Evolutionary conservation across 2,113 vertebrate species (phyloP), one percentile per base, ranked within the genome.

Genomic region (western clawed frog (Xenopus tropicalis)): DNA sequence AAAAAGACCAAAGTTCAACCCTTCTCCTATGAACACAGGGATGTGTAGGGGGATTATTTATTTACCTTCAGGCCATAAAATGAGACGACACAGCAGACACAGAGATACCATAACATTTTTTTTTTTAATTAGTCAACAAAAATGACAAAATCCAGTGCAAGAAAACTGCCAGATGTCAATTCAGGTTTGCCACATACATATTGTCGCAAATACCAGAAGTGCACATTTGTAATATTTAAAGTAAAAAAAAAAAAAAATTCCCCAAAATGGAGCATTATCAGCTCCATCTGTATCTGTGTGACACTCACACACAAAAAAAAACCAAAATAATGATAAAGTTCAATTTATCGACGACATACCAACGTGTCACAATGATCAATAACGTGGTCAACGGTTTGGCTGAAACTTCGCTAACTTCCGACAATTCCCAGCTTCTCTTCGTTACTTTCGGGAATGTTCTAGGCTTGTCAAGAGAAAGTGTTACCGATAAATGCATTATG

Each of bases 141-240:
- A 72, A 75, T 54, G 44, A 75, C 66, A 66, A 74, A 75, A 69
- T 76, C 73, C 73, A 76, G 73, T 76, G 66, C 65, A 74, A 69
- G 73, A 69, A 54, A 76, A 52, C 69, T 46, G 66, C 62, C 66
- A 62, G 20, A 74, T 59, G 63, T 74, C 37, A 61, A 76, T 63
- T 46, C 24, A 68, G 51, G 73, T 76, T 54, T 69, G 73, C 66
- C 66, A 76, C 73, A 58, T 25, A 69, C 61, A 69, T 63, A 68
- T 74, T 51, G 46, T 52, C 42, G 65, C 46, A 69, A 76, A 62
- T 74, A 61, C 66, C 48, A 63, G 72, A 74, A 74, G 73, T 76
- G 73, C 73, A 76, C 73, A 76, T 76, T 69, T 37, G 56, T 75
- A 59, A 61, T 61, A 48, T 56, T 11, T 68, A 68, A n/a, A 37